Base-by-base conservation (phyloP, 1,140 invertebrate genomes). In the Drosophila aff. region DNA sequence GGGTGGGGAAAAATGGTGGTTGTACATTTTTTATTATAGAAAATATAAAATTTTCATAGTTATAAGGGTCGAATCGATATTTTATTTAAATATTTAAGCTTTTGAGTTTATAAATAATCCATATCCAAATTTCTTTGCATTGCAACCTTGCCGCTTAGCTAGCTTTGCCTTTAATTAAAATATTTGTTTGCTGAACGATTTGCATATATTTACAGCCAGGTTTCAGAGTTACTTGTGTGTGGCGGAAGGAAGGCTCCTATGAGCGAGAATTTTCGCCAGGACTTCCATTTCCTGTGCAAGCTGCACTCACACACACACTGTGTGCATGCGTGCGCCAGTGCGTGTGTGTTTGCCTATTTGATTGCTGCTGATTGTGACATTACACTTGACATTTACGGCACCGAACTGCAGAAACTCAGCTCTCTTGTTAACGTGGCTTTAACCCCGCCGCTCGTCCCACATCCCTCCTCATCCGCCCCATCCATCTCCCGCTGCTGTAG, bases 311-410 rank as follows among this genome's bases (percentile, higher is more conserved):
- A 16, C 13, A 16, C 57, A 55, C 40, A 9, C 5, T 49, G 23
- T 49, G 68, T 69, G 55, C 55, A 43, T 58, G 63, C 67, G 52
- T 53, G 57, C 55, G 38, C 41, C 50, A 38, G 55, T 64, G 41
- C 69, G 76, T 57, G 64, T 78, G 66, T 89, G 84, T 90, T 84
- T 89, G 78, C 85, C 69, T 91, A 82, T 84, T 91, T 91, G 81
- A 84, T 87, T 87, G 80, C 79, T 81, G 75, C 83, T 91, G 81
- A 84, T 92, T 91, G 86, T 92, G 91, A 92, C 91, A 92, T 92
- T 92, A 92, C 91, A 92, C 91, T 92, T 92, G 91, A 92, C 91
- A 92, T 92, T 91, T 92, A 87, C 84, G 84, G 80, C 83, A 60
- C 72, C 80, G 50, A 79, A 83, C 67, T 66, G 80, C 66, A 62